Conservation (phyloP, 2,797 vertebrate species). For the Coluber constrictor region DNA sequence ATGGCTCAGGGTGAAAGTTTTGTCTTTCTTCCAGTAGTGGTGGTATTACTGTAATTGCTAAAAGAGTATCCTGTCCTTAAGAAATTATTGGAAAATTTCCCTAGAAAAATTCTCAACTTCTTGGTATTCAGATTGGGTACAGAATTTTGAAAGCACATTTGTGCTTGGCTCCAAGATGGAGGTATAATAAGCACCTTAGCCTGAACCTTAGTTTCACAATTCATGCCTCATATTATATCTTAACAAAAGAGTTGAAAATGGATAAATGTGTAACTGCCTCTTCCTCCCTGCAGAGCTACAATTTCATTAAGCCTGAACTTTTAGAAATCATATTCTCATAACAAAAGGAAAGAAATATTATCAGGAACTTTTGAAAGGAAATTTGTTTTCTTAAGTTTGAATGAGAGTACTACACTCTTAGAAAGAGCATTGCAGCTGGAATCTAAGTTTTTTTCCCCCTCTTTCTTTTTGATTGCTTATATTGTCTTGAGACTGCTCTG, state of each 20-base stretch:
- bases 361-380: conserved; percentile 68
- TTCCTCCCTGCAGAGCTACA: conserved; percentile 60
- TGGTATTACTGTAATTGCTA: background rate
- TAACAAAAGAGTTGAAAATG: conserved; percentile 68
- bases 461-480: conserved; percentile 69
- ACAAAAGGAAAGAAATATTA: conserved; percentile 73
- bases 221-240: conserved; percentile 51
- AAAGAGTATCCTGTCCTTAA: background rate
- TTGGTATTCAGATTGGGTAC: background rate
- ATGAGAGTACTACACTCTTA: conserved; percentile 72
- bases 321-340: conserved; percentile 69
- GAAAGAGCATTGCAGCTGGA: conserved; percentile 65
- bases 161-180: conserved; percentile 21
- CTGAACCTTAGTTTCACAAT: conserved; percentile 44
- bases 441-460: conserved; percentile 59
- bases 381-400: conserved; percentile 52
- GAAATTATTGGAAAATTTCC: background rate
- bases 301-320: conserved; percentile 69
- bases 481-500: conserved; percentile 73
- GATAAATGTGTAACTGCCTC: conserved; percentile 66
- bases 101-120: background rate
- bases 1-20: background rate
- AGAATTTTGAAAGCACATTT: background rate
- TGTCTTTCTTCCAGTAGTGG: background rate
- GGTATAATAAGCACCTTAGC: conserved; percentile 42